These are phyloP conservation scores for Naso thynnoides DNA, from an alignment of 2,797 vertebrate species.

Conservation along the genomic window DNA sequence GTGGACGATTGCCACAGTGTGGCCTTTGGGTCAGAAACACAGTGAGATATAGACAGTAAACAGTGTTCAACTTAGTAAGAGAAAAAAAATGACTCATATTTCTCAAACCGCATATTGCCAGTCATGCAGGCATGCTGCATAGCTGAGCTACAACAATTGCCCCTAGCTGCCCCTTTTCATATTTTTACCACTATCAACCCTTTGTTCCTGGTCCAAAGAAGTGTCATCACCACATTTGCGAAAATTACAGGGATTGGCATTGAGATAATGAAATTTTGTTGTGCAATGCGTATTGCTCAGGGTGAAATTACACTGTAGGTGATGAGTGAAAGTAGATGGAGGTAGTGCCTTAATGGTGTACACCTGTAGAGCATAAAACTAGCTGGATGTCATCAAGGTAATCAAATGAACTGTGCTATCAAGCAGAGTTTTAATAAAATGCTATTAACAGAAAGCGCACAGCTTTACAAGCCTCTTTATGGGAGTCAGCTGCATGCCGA, in stretches of 20 bases:
- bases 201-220: conserved; percentile 65
- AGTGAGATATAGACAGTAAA: background rate
- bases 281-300: conserved; percentile 20
- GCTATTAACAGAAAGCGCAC: conserved; percentile 38
- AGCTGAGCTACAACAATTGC: conserved; percentile 17
- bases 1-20: conserved; percentile 4
- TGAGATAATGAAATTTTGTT: conserved; percentile 63
- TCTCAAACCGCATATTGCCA: conserved; percentile 15
- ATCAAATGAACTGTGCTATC: conserved; percentile 62
- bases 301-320: conserved; percentile 54
- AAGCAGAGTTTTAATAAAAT: conserved; percentile 69
- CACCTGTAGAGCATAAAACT: conserved; percentile 58
- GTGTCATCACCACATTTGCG: conserved; percentile 58
- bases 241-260: conserved; percentile 54
- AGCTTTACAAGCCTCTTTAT: conserved; percentile 40
- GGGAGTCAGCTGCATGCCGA: conserved; percentile 23
- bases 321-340: conserved; percentile 61
- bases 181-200: conserved; percentile 23
- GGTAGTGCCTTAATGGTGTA: conserved; percentile 35
- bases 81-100: conserved; percentile 20
- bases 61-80: conserved; percentile 11
- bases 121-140: conserved; percentile 10
- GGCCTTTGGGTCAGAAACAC: conserved; percentile 19
- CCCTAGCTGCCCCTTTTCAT: conserved; percentile 43
- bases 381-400: conserved; percentile 66